phyloP scores from a whole-genome alignment of 2,797 vertebrate genomes.

The Pelodytes ibericus region DNA sequence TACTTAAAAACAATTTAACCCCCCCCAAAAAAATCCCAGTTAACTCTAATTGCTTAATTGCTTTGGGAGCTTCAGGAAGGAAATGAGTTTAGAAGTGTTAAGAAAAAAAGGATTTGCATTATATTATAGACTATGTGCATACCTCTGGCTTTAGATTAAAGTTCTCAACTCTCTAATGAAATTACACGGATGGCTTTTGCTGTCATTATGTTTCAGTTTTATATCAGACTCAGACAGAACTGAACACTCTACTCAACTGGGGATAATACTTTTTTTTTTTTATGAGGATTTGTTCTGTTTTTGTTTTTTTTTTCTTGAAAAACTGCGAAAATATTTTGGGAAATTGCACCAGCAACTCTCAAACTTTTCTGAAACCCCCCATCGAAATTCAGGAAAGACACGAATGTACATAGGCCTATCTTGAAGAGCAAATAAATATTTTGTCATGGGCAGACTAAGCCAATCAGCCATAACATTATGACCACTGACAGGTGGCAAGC shows the following conservation, averaged over 20 bases:
- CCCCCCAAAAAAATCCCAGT: background rate
- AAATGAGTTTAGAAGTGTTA: background rate
- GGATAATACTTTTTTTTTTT: background rate
- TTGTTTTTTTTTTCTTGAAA: too few species aligned
- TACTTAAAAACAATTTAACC: too few species aligned
- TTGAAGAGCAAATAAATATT: too few species aligned
- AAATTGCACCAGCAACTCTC: too few species aligned
- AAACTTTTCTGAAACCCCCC: too few species aligned
- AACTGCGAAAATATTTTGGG: too few species aligned
- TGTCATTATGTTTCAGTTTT: background rate
- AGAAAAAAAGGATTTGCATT: background rate
- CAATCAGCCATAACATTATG: too few species aligned
- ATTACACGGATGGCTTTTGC: background rate
- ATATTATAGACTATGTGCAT: background rate
- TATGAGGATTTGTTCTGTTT: slow-evolving; percentile 1
- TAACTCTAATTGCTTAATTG: background rate
- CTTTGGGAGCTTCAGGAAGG: background rate
- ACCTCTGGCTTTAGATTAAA: slow-evolving; percentile 6
- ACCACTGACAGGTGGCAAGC: too few species aligned
- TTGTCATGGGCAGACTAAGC: too few species aligned
- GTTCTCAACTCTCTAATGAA: background rate
- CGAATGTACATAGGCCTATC: too few species aligned
- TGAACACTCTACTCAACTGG: background rate
- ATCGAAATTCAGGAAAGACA: too few species aligned
- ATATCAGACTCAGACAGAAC: background rate